Percentiles rank a stretch among this genome's conserved stretches.
These are phyloP conservation scores for Cyclophora albipunctata DNA, from an alignment of 2,888 invertebrate species.

Conservation along the genomic window DNA sequence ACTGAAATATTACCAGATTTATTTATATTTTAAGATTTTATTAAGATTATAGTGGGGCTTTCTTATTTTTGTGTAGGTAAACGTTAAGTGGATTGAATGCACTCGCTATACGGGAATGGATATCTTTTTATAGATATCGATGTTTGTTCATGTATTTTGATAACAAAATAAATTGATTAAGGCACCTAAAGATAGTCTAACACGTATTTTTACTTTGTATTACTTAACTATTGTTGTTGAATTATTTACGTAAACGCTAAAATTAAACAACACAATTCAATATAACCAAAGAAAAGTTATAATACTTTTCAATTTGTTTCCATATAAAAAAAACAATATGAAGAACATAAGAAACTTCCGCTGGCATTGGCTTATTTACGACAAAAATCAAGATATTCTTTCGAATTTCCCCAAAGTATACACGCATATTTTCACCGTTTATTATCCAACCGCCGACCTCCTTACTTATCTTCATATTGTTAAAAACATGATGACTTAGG, in stretches of 20 bases:
- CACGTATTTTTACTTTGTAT: no score
- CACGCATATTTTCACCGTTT: conserved; percentile 64
- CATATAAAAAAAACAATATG: conserved; percentile 33
- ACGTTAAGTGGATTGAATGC: no score
- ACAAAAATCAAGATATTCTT: conserved; percentile 57
- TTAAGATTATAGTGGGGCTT: background rate
- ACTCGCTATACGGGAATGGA: no score
- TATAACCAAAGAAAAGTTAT: no score
- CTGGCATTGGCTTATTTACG: conserved; percentile 48
- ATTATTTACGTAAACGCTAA: no score
- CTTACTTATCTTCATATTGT: conserved; percentile 69
- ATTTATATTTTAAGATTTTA: conserved; percentile 14
- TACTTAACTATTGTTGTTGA: no score
- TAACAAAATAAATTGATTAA: no score
- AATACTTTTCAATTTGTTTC: conserved; percentile 23
- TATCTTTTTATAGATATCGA: no score
- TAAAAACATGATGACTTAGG: conserved; percentile 74
- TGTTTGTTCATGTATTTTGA: no score
- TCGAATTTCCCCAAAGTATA: conserved; percentile 48
- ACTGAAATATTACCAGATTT: conserved; percentile 31
- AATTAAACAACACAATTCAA: no score
- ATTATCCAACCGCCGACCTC: conserved; percentile 64
- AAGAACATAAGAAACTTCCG: conserved; percentile 34
- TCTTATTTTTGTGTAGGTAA: background rate
- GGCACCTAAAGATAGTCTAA: no score